phyloP scores from a whole-genome alignment of 2,113 vertebrate species.

The Phasianus colchicus region DNA sequence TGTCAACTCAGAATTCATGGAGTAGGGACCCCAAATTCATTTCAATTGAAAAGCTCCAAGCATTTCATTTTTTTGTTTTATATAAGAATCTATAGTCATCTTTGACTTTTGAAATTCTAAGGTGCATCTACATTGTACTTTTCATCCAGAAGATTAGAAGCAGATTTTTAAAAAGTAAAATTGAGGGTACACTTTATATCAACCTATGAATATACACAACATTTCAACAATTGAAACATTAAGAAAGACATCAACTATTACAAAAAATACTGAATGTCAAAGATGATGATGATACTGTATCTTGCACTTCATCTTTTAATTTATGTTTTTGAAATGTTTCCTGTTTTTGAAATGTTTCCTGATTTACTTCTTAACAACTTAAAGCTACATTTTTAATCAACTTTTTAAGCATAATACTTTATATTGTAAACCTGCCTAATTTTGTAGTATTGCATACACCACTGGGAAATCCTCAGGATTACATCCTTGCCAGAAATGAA shows the following conservation, averaged over 20 bases:
- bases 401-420: accelerated
- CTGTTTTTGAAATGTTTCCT: neutral
- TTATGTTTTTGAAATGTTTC: neutral
- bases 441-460: neutral
- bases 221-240: neutral
- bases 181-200: neutral
- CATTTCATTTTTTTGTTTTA: neutral
- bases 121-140: neutral
- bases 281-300: accelerated
- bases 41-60: neutral
- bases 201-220: neutral
- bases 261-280: neutral
- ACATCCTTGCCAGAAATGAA: neutral
- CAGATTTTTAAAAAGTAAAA: neutral
- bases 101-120: neutral
- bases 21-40: neutral
- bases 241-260: neutral
- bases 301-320: neutral
- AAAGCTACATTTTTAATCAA: neutral
- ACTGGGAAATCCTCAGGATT: neutral
- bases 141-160: neutral
- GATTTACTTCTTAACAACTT: neutral
- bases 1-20: neutral
- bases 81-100: neutral
- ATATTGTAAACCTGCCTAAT: neutral